Conservation (phyloP, 2,113 vertebrate species). For the Falco punctatus region DNA sequence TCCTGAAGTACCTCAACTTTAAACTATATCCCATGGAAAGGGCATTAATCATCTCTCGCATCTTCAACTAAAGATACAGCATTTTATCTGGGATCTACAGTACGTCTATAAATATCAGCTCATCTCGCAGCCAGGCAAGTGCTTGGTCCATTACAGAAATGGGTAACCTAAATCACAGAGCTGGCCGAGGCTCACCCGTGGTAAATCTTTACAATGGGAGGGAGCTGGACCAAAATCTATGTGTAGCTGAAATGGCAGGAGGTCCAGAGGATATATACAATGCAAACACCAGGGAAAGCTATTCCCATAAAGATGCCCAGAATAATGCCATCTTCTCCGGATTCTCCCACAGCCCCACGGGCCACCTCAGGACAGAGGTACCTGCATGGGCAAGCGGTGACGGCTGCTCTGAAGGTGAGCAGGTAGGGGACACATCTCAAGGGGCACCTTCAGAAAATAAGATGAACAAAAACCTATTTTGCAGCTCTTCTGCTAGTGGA, state of each 20-base stretch:
- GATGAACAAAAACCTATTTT: not conserved
- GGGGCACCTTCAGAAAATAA: not conserved
- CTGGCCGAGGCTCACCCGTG: not conserved
- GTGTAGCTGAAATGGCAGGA: not conserved
- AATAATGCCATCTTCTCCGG: not conserved
- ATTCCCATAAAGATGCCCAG: not conserved
- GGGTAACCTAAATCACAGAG: not conserved
- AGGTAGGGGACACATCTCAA: not conserved
- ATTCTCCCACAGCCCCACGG: not conserved
- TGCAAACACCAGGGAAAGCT: not conserved
- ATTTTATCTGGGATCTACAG: slow-evolving; percentile 30
- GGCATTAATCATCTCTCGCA: slow-evolving; percentile 9
- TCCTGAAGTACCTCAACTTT: not conserved
- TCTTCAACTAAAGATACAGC: slow-evolving; percentile 5
- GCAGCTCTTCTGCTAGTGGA: not conserved
- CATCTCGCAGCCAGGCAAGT: not conserved
- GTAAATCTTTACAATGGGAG: not conserved
- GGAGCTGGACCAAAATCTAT: not conserved
- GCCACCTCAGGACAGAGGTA: rapidly evolving
- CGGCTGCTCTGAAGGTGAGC: not conserved
- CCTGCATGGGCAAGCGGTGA: not conserved
- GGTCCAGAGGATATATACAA: not conserved
- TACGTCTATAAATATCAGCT: slow-evolving; percentile 44
- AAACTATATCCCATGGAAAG: not conserved
- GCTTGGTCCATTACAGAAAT: not conserved